Base-by-base conservation (phyloP, 2,113 vertebrate genomes). In the Pleuronectes platessa region DNA sequence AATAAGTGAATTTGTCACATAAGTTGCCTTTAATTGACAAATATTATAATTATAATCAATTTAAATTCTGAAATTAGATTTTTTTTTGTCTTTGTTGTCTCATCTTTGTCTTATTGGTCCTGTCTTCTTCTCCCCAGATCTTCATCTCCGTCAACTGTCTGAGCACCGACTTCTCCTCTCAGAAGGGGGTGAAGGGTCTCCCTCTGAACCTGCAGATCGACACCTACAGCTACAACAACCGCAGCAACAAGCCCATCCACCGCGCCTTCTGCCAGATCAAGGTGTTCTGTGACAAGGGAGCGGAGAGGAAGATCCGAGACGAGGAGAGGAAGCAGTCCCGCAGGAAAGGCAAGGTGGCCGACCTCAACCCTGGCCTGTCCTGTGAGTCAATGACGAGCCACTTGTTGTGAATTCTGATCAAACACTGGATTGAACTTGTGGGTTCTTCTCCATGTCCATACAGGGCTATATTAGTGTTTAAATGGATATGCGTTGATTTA, bases 181-280 rank as follows among this genome's bases (percentile, higher is more conserved):
- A 99, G 94, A 99, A 99, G 59, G 98, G 98, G 0, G 98, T 99
- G 75, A 99, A 99, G 86, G 98, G 98, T 9, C 90, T 99, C 5
- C 98, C 98, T 0, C 92, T 99, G 35, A 99, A 98, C 88, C 94
- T 99, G 71, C 98, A 99, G 81, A 98, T 99, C 0, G 98, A 99
- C 88, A 99, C 98, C 8, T 99, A 99, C 88, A 99, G 98, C 91
- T 99, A 99, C 89, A 99, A 97, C 92, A 97, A 97, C 94, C 97
- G 98, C 76, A 99, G 98, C 92, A 99, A 99, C 93, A 98, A 98
- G 84, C 98, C 98, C 12, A 96, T 98, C 79, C 98, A 99, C 89
- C 95, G 98, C 6, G 97, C 97, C 51, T 97, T 93, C 93, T 99
- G 98, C 93, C 98, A 99, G 90, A 99, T 99, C 77, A 99, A 99